Evolutionary conservation across 1,140 invertebrate species (phyloP).

Genomic region (Drosophila saltans): DNA sequence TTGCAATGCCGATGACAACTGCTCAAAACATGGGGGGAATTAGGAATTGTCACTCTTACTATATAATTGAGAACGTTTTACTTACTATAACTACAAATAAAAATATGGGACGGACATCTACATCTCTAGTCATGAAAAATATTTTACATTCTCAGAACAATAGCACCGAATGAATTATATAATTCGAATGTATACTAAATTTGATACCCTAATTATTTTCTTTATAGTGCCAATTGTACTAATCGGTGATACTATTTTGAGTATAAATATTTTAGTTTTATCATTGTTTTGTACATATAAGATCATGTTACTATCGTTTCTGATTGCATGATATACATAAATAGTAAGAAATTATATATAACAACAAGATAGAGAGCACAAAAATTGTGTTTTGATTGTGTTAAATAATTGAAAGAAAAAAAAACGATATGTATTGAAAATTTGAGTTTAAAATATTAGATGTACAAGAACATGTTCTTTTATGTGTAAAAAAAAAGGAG

Average conservation of each 20-base stretch:
- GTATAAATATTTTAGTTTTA: not conserved
- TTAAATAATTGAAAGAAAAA: not conserved
- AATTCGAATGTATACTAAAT: not conserved
- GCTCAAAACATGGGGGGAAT: not conserved
- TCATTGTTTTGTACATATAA: not conserved
- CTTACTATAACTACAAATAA: conserved; percentile 1
- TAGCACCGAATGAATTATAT: not conserved
- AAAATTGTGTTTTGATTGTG: not conserved
- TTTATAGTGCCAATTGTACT: not conserved
- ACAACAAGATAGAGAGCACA: not conserved
- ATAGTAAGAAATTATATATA: too few relatives aligned
- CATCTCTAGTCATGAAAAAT: not conserved
- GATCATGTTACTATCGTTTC: not conserved
- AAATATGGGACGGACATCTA: not conserved
- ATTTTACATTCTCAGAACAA: not conserved
- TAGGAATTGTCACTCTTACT: too few relatives aligned
- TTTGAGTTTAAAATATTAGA: not conserved
- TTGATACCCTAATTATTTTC: not conserved
- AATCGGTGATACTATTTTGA: not conserved
- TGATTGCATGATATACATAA: not conserved
- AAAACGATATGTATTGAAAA: not conserved
- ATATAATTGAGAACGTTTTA: not conserved
- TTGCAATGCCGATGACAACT: not conserved
- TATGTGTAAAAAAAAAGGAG: conserved; percentile 16
- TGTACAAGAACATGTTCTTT: conserved; percentile 4